A percentile compares a stretch with the other conserved stretches of the same genome.
Evolutionary conservation across 2,113 vertebrate genomes (phyloP).

Genomic region (Pogonocichla stellata): DNA sequence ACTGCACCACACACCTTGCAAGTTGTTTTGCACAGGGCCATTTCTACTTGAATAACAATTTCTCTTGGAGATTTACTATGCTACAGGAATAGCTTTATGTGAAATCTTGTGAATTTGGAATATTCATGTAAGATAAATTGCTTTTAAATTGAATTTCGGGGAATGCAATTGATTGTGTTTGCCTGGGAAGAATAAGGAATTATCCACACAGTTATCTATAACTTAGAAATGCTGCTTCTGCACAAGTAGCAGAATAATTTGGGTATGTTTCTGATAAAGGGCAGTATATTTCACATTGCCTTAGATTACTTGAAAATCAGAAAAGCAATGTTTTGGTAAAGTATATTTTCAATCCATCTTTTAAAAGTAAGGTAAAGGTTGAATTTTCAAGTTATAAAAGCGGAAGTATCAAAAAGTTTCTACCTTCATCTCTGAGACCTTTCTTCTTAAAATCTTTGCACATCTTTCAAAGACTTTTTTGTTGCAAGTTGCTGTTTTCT

Average conservation of each 20-base stretch:
- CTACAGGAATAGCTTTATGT: slow-evolving; percentile 48
- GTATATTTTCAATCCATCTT: background rate
- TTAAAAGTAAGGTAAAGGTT: background rate
- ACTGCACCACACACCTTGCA: background rate
- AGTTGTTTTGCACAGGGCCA: slow-evolving; percentile 16
- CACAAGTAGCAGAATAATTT: slow-evolving; percentile 33
- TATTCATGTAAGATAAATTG: slow-evolving; percentile 72
- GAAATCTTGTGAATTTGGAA: slow-evolving; percentile 67
- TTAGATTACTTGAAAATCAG: slow-evolving; percentile 27
- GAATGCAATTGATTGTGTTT: slow-evolving; percentile 64
- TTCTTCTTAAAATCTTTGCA: background rate
- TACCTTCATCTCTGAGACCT: background rate
- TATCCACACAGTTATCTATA: slow-evolving; percentile 65
- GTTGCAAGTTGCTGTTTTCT: background rate
- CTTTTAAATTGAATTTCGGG: slow-evolving; percentile 73
- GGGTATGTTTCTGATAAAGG: slow-evolving; percentile 65
- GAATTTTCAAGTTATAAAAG: slow-evolving; percentile 5
- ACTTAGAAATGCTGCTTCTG: slow-evolving; percentile 64
- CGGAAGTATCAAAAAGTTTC: background rate
- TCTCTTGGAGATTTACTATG: slow-evolving; percentile 54
- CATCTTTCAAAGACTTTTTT: background rate
- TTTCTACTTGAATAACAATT: slow-evolving; percentile 59
- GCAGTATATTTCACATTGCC: slow-evolving; percentile 10
- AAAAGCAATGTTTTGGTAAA: slow-evolving; percentile 32
- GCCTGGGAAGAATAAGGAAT: slow-evolving; percentile 64